phyloP scores from a whole-genome alignment of 2,797 vertebrate species.

The Lepilemur septentrionalis region DNA sequence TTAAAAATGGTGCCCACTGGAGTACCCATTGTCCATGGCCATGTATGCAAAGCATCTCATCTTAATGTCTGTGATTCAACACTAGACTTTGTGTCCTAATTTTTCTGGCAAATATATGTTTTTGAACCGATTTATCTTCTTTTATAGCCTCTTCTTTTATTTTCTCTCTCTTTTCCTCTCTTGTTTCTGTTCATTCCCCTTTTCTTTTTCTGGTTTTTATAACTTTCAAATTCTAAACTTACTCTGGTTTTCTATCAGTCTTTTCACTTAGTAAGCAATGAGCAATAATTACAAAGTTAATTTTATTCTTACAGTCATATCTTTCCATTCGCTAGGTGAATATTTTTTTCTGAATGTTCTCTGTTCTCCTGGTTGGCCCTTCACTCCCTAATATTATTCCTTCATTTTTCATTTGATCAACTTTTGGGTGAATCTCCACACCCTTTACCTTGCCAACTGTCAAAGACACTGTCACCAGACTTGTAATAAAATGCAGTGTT shows the following conservation, averaged over 20 bases:
- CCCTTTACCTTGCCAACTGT: not conserved
- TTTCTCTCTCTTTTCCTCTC: not conserved
- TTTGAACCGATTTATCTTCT: not conserved
- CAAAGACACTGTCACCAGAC: not conserved
- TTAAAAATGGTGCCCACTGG: not conserved
- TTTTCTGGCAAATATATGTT: not conserved
- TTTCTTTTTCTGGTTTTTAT: not conserved
- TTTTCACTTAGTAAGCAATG: not conserved
- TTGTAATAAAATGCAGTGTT: not conserved
- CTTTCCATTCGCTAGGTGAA: not conserved
- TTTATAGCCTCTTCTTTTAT: not conserved
- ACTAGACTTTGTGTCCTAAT: not conserved
- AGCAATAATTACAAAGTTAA: not conserved
- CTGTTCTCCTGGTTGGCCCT: not conserved
- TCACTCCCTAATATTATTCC: not conserved
- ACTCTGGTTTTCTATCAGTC: not conserved
- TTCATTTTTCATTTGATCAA: constrained; percentile 1
- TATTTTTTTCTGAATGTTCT: not conserved
- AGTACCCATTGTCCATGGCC: not conserved
- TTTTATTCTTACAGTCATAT: not conserved
- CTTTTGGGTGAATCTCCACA: not conserved
- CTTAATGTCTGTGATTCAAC: not conserved
- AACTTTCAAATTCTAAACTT: not conserved
- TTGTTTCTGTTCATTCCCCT: not conserved
- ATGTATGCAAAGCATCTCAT: not conserved